Percentiles rank a stretch among this genome's conserved stretches.
Conservation (phyloP, 2,888 invertebrate species). For the Timema cristinae region DNA sequence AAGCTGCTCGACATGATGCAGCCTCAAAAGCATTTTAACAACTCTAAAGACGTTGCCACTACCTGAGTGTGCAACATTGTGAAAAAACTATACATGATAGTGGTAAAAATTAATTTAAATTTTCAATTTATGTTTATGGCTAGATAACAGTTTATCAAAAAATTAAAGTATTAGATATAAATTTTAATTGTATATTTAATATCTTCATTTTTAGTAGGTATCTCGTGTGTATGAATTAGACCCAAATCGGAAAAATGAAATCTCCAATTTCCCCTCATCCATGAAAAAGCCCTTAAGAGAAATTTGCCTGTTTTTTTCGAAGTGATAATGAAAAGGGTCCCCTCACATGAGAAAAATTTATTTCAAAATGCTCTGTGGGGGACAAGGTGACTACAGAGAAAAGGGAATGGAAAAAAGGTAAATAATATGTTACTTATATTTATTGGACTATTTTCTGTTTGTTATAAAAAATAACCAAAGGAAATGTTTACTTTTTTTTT, state of each 20-base stretch:
- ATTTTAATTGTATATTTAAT: neutral
- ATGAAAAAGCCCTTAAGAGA: conserved; percentile 91
- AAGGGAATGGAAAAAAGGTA: conserved; percentile 89
- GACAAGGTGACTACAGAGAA: conserved; percentile 80
- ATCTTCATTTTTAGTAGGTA: conserved; percentile 20
- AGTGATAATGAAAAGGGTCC: conserved; percentile 87
- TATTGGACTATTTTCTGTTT: too few relatives aligned
- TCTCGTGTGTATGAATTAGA: conserved; percentile 45
- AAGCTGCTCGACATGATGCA: conserved; percentile 88
- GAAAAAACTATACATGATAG: conserved; percentile 33
- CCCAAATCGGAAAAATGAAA: conserved; percentile 71
- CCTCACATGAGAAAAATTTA: conserved; percentile 92
- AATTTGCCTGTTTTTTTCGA: conserved; percentile 86
- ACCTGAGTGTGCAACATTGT: conserved; percentile 42
- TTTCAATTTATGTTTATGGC: too few relatives aligned
- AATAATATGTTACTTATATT: too few relatives aligned
- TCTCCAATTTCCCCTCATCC: conserved; percentile 96
- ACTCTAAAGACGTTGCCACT: conserved; percentile 55
- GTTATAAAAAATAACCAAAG: too few relatives aligned
- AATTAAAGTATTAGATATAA: neutral
- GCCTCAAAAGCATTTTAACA: conserved; percentile 57
- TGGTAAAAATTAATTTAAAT: conserved; percentile 31
- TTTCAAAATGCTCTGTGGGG: conserved; percentile 68
- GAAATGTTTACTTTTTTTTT: too few relatives aligned
- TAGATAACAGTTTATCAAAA: too few relatives aligned